Conservation (phyloP, 2,797 vertebrate species). For the Benthosema pterotum region DNA sequence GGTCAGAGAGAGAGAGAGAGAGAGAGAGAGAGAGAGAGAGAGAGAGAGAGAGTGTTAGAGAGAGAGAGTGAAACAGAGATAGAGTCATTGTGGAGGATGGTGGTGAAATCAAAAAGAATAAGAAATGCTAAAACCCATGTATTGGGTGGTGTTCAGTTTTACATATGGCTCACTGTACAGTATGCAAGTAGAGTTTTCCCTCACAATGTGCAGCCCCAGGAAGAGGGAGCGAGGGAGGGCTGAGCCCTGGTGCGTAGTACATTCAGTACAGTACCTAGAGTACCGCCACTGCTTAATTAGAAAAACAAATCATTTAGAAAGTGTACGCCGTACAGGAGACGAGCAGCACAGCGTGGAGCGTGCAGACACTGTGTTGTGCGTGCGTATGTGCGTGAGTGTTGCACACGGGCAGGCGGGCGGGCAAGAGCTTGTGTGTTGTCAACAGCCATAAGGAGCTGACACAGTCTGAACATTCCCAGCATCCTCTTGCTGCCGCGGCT, state of each 20-base stretch:
- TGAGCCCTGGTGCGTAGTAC: slow-evolving; percentile 52
- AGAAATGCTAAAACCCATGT: slow-evolving; percentile 73
- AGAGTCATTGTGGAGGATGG: slow-evolving; percentile 4
- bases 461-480: slow-evolving; percentile 47
- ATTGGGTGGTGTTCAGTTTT: slow-evolving; percentile 61
- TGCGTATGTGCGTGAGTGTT: too few species aligned
- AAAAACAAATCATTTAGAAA: slow-evolving; percentile 63
- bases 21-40: slow-evolving; percentile 35
- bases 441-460: slow-evolving; percentile 55
- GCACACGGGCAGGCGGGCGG: not conserved
- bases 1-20: slow-evolving; percentile 62
- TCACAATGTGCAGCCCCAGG: slow-evolving; percentile 55
- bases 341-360: slow-evolving; percentile 28
- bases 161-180: slow-evolving; percentile 67
- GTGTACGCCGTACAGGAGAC: slow-evolving; percentile 24
- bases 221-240: slow-evolving; percentile 26
- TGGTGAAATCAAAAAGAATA: slow-evolving; percentile 75
- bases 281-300: slow-evolving; percentile 59
- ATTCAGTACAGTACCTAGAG: slow-evolving; percentile 47
- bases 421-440: slow-evolving; percentile 36
- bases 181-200: slow-evolving; percentile 65
- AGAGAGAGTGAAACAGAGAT: slow-evolving; percentile 22
- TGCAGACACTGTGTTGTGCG: slow-evolving; percentile 19
- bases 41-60: slow-evolving; percentile 18
- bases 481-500: slow-evolving; percentile 33